A percentile compares a stretch with the other conserved stretches of the same genome.
Conservation (phyloP, 2,888 invertebrate genomes). For the Ophioninae sp. region DNA sequence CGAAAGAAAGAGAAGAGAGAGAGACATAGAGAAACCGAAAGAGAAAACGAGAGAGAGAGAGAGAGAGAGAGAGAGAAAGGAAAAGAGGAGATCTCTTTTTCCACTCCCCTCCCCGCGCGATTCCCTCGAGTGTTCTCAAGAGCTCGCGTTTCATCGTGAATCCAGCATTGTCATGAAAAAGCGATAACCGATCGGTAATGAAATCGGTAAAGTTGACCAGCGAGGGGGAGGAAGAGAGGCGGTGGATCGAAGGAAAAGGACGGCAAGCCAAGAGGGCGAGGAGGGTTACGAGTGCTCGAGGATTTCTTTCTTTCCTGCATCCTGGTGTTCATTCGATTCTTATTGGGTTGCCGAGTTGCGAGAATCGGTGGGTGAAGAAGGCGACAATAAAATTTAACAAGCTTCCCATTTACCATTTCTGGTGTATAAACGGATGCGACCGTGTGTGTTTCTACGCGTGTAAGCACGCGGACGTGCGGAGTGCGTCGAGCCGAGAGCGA, state of each 20-base stretch:
- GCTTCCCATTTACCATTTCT: constrained; percentile 76
- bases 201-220: constrained; percentile 28
- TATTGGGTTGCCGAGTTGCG: constrained; percentile 47
- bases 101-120: constrained; percentile 20
- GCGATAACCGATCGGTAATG: constrained; percentile 32
- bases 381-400: constrained; percentile 78
- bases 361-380: constrained; percentile 43
- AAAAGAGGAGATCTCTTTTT: constrained; percentile 24
- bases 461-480: background rate
- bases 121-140: background rate
- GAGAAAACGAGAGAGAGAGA: too few relatives aligned
- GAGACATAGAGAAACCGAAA: too few relatives aligned
- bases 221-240: too few relatives aligned
- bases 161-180: constrained; percentile 17
- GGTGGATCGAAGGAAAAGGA: background rate
- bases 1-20: too few relatives aligned
- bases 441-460: too few relatives aligned
- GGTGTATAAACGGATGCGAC: constrained; percentile 68
- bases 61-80: too few relatives aligned
- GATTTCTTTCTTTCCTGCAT: constrained; percentile 18
- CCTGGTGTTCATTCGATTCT: constrained; percentile 22
- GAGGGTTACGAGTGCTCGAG: background rate
- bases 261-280: background rate
- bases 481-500: too few relatives aligned
- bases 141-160: constrained; percentile 10